Conservation (phyloP, 53 echinoderm and acorn worm genomes). For the Holothuria leucospilota region DNA sequence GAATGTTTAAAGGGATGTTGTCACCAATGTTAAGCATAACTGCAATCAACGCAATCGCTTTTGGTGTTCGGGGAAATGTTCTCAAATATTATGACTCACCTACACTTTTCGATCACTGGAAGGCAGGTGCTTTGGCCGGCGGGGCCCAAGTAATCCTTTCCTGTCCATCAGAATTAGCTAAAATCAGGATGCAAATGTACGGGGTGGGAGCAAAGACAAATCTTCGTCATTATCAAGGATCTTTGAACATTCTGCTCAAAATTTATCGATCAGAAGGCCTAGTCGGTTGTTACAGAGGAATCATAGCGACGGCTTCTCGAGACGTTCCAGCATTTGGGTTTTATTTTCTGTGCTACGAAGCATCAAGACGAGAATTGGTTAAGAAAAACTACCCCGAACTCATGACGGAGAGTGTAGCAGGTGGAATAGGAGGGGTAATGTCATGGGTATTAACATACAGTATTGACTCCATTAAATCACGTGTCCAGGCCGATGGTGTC, state of each 20-base stretch:
- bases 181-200: slow-evolving; percentile 82
- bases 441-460: slow-evolving; percentile 83
- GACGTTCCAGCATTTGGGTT: slow-evolving; percentile 84
- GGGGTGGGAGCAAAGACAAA: slow-evolving; percentile 16
- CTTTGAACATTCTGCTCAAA: slow-evolving; percentile 72
- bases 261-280: slow-evolving; percentile 79
- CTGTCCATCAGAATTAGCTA: slow-evolving; percentile 93
- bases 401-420: slow-evolving; percentile 71
- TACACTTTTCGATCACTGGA: slow-evolving; percentile 73
- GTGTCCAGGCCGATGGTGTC: slow-evolving; percentile 83
- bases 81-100: slow-evolving; percentile 79
- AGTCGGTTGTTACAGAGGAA: slow-evolving; percentile 86
- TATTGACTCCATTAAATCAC: slow-evolving; percentile 79
- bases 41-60: slow-evolving; percentile 87
- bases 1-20: slow-evolving; percentile 94
- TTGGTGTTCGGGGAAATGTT: slow-evolving; percentile 95
- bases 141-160: slow-evolving; percentile 77
- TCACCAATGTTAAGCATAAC: slow-evolving; percentile 91
- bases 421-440: slow-evolving; percentile 84
- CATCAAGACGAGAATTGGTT: slow-evolving; percentile 66
- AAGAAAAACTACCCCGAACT: slow-evolving; percentile 54
- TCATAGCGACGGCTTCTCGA: slow-evolving; percentile 65
- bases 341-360: slow-evolving; percentile 84
- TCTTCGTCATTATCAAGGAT: slow-evolving; percentile 63
- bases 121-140: slow-evolving; percentile 80